A percentile compares a stretch with the other conserved stretches of the same genome.
These are phyloP conservation scores for Lottia gigantea DNA, from an alignment of 2,888 invertebrate genomes.

Conservation along the genomic window DNA sequence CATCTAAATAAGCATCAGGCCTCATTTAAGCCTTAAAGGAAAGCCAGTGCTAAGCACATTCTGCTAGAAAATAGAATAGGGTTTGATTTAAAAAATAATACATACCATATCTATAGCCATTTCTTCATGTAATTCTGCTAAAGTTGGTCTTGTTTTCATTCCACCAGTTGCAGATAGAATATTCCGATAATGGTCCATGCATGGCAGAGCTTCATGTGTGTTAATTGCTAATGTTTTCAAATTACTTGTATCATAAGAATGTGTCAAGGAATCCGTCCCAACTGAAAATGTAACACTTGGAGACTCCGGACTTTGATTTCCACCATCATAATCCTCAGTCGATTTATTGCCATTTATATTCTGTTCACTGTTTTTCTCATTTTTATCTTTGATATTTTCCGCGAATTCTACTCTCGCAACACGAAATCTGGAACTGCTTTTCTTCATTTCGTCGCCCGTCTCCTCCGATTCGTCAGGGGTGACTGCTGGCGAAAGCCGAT, in stretches of 20 bases:
- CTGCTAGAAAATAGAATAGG: no score
- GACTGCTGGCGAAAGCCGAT: neutral
- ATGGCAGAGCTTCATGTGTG: constrained; percentile 57
- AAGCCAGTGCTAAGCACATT: no score
- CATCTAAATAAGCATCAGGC: no score
- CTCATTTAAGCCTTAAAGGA: no score
- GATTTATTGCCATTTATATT: constrained; percentile 14
- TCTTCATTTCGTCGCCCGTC: constrained; percentile 33
- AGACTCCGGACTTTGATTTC: constrained; percentile 29
- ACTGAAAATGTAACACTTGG: constrained; percentile 33
- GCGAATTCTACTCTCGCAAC: constrained; percentile 56
- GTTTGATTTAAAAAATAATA: neutral
- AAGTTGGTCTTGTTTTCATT: constrained; percentile 64
- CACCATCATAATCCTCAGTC: constrained; percentile 10
- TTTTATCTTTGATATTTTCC: constrained; percentile 30
- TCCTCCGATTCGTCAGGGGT: constrained; percentile 23
- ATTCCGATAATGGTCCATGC: constrained; percentile 59
- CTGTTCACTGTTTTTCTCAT: constrained; percentile 24
- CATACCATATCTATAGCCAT: constrained; percentile 37
- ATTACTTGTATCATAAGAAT: constrained; percentile 25
- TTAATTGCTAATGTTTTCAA: constrained; percentile 52
- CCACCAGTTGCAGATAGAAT: constrained; percentile 55
- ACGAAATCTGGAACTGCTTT: constrained; percentile 50
- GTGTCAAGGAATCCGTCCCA: constrained; percentile 31
- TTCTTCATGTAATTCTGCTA: constrained; percentile 68